A percentile compares a stretch with the other conserved stretches of the same genome.
phyloP scores from a whole-genome alignment of 92 coral and sea anemone species.

The Pocillopora meandrina region DNA sequence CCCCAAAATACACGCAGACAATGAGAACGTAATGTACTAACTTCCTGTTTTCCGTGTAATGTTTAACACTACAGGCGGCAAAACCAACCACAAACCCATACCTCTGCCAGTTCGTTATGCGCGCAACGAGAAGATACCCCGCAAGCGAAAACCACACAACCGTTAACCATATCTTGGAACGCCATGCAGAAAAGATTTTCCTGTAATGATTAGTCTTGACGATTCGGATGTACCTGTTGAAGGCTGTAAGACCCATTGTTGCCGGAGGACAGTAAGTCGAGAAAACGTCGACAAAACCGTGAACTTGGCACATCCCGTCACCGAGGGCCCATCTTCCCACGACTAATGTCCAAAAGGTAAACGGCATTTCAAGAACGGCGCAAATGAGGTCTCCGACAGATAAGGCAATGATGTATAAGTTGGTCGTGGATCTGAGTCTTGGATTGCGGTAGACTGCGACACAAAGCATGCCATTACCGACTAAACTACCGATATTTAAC shows the following conservation, averaged over 20 bases:
- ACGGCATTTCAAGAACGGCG: conserved; percentile 74
- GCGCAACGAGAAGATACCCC: conserved; percentile 36
- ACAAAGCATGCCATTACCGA: conserved; percentile 67
- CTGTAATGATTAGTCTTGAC: conserved; percentile 60
- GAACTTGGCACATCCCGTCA: conserved; percentile 60
- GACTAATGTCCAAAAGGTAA: conserved; percentile 55
- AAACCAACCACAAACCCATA: conserved; percentile 48
- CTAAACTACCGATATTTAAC: conserved; percentile 53
- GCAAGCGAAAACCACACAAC: conserved; percentile 48
- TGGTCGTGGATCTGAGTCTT: conserved; percentile 67
- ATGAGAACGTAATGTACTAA: conserved; percentile 42
- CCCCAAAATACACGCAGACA: conserved; percentile 32
- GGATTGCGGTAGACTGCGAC: conserved; percentile 73
- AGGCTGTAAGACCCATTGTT: conserved; percentile 70
- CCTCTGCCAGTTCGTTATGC: conserved; percentile 42
- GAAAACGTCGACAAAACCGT: conserved; percentile 66
- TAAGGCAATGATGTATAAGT: conserved; percentile 65
- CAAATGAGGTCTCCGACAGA: conserved; percentile 70
- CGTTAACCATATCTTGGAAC: conserved; percentile 40
- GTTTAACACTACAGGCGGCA: conserved; percentile 53
- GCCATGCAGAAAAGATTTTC: conserved; percentile 59
- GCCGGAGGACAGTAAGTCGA: conserved; percentile 75
- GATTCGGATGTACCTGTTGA: conserved; percentile 71
- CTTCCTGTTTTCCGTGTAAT: conserved; percentile 34
- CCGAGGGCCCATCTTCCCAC: conserved; percentile 69